These are phyloP conservation scores for Eucidaris tribuloides DNA, from an alignment of 35 echinoderm and acorn worm species.

Conservation along the genomic window DNA sequence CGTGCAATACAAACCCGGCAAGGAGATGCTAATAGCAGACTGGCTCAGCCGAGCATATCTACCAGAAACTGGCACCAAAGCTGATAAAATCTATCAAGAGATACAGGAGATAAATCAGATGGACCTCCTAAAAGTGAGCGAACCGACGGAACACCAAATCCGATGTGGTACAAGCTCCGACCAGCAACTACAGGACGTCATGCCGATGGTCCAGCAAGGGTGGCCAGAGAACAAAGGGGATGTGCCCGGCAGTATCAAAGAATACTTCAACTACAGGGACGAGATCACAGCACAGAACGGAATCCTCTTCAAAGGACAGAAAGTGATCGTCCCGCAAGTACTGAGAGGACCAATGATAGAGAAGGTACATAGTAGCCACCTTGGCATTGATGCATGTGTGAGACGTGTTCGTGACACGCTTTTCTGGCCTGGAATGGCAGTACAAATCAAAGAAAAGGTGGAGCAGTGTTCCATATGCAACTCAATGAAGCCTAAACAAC, in stretches of 20 bases:
- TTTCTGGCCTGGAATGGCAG: constrained; percentile 56
- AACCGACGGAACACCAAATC: constrained; percentile 14
- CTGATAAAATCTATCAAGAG: background rate
- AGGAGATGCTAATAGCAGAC: constrained; percentile 17
- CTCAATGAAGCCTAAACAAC: constrained; percentile 11
- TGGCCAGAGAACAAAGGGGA: background rate
- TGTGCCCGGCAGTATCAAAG: background rate
- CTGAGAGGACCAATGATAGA: constrained; percentile 36
- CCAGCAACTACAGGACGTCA: background rate
- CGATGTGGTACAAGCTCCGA: background rate
- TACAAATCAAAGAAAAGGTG: constrained; percentile 39
- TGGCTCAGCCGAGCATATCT: constrained; percentile 33
- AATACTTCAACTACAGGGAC: background rate
- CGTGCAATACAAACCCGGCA: background rate
- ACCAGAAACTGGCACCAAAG: background rate
- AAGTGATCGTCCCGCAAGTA: constrained; percentile 32
- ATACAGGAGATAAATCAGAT: constrained; percentile 28
- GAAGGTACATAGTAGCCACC: constrained; percentile 56
- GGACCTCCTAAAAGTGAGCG: background rate
- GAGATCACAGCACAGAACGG: constrained; percentile 70
- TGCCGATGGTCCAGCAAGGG: background rate
- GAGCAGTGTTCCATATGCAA: constrained; percentile 36
- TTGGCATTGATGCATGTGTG: constrained; percentile 51
- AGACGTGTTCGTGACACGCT: constrained; percentile 53
- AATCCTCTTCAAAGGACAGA: constrained; percentile 55